phyloP scores from a whole-genome alignment of 2,888 invertebrate species.

The Parnassius mnemosyne region DNA sequence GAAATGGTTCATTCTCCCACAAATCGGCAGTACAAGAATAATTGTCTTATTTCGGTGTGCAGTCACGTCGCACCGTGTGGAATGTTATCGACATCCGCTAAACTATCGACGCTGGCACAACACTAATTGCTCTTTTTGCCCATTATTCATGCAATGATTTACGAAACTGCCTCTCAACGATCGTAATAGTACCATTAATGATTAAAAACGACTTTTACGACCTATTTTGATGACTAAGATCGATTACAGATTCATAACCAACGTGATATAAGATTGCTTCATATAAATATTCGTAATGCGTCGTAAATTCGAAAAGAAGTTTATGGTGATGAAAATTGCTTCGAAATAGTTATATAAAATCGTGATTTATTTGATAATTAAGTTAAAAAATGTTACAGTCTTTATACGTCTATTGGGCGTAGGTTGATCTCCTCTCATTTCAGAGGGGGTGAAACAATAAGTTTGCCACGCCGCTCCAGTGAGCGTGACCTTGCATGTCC shows the following conservation, averaged over 20 bases:
- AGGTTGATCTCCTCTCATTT: no score
- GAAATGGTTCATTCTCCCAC: conserved; percentile 41
- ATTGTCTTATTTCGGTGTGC: conserved; percentile 62
- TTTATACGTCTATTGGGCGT: no score
- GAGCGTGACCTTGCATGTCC: no score
- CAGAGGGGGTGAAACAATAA: no score
- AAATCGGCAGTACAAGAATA: conserved; percentile 27
- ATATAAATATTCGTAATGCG: conserved; percentile 19
- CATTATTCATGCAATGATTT: conserved; percentile 71
- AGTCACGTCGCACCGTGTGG: conserved; percentile 67
- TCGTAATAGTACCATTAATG: conserved; percentile 67
- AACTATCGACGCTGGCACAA: conserved; percentile 73
- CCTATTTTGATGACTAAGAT: conserved; percentile 65
- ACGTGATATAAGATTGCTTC: conserved; percentile 31
- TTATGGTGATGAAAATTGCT: conserved; percentile 14
- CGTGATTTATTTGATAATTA: neutral
- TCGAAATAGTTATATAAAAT: neutral
- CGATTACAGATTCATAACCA: conserved; percentile 46
- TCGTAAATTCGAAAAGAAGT: conserved; percentile 16
- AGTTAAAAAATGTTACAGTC: no score
- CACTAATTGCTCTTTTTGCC: conserved; percentile 75
- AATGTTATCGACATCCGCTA: conserved; percentile 75
- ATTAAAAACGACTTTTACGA: conserved; percentile 61
- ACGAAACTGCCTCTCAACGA: conserved; percentile 55
- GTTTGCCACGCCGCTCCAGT: no score